Conservation (phyloP, 2,888 invertebrate genomes). For the Strigamia crassipes region DNA sequence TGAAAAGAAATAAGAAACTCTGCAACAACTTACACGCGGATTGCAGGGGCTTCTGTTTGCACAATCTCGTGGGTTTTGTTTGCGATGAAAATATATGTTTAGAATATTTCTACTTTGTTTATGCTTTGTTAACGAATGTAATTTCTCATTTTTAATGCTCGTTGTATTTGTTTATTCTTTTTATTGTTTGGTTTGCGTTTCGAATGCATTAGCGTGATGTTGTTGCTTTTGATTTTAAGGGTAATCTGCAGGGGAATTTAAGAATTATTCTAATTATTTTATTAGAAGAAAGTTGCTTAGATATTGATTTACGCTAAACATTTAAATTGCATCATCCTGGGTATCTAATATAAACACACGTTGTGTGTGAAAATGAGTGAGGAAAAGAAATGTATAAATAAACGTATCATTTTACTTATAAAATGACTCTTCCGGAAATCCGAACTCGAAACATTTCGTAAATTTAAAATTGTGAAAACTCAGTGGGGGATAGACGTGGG, state of each 20-base stretch:
- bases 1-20: background rate
- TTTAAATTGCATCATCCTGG: background rate
- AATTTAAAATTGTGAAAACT: background rate
- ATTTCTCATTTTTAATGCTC: background rate
- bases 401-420: too few species aligned
- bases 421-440: too few species aligned
- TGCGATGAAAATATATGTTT: too few species aligned
- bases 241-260: conserved; percentile 14
- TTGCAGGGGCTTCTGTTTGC: background rate
- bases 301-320: background rate
- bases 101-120: too few species aligned
- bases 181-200: background rate
- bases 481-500: background rate
- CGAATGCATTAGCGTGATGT: background rate
- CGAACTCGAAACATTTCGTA: background rate
- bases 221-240: background rate
- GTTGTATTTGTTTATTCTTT: background rate
- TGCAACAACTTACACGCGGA: background rate
- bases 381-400: too few species aligned
- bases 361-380: background rate
- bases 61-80: background rate
- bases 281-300: background rate
- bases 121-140: too few species aligned
- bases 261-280: conserved; percentile 4
- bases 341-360: background rate